These are phyloP conservation scores for Pygoscelis adeliae DNA, from an alignment of 2,113 vertebrate genomes.

Conservation along the genomic window DNA sequence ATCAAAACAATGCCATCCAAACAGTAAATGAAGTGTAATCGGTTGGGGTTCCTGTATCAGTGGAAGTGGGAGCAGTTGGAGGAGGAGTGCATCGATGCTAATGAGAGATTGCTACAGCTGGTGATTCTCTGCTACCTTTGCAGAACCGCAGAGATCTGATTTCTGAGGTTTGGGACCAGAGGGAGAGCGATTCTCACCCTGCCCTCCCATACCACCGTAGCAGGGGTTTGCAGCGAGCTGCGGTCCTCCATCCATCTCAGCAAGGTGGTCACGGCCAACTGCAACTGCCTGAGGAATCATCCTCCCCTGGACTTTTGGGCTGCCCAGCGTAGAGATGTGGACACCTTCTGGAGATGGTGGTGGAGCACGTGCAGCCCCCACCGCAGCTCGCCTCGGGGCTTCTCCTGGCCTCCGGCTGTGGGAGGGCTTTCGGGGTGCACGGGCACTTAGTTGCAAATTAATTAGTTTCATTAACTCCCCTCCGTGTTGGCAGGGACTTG, in stretches of 20 bases:
- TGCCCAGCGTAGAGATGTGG: not conserved
- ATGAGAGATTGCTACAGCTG: not conserved
- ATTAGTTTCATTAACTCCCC: not conserved
- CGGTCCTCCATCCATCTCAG: rapidly evolving
- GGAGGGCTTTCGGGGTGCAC: rapidly evolving
- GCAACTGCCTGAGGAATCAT: not conserved
- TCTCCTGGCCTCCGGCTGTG: rapidly evolving
- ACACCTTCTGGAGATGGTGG: not conserved
- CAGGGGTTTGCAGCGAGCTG: not conserved
- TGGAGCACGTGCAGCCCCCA: not conserved
- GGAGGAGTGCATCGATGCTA: rapidly evolving
- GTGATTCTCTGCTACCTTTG: not conserved
- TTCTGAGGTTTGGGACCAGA: not conserved
- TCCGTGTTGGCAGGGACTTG: rapidly evolving
- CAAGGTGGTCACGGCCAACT: rapidly evolving
- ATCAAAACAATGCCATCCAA: not conserved
- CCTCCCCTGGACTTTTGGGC: not conserved
- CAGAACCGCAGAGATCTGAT: not conserved
- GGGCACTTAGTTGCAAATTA: rapidly evolving
- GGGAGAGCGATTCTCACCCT: no score
- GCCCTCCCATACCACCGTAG: rapidly evolving
- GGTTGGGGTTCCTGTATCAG: rapidly evolving
- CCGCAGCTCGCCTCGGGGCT: rapidly evolving
- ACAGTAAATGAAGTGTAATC: not conserved
- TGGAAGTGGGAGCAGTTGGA: not conserved